Evolutionary conservation across 2,113 vertebrate species (phyloP), one percentile per base, ranked within the genome.

Genomic region (Megaceryle maxima): DNA sequence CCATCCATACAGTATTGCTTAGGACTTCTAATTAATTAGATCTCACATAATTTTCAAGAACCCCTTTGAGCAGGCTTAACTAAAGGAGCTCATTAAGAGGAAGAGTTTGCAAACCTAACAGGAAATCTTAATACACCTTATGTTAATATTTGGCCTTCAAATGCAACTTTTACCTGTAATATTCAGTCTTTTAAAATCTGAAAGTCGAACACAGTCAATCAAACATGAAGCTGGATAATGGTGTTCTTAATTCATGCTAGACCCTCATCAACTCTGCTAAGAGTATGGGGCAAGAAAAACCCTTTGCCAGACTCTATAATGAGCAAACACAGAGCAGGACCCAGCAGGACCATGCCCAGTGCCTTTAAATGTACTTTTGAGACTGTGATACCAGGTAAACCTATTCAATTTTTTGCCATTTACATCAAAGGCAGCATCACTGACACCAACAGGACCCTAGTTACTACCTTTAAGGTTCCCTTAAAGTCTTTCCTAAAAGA

Each of bases 11-110:
- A 81, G 64, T 81, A 88, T 64, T 55, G 16, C 35, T 41, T 74
- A 53, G 19, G 53, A 77, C 82, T 95, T 80, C 56, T 87, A 93
- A 92, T 85, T 84, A 83, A 57, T 92, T 86, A 60, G 35, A 28
- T 19, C 48, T 70, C 26, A 44, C 29, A 43, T 17, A 83, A 16
- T 90, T 76, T 87, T 67, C 55, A 92, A 94, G 77, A 87, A 77
- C 87, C 3, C 44, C 66, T 84, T 93, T 92, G 73, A 96, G 77
- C 21, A 87, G 39, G 24, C 31, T 92, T 82, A 87, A 83, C 68
- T 83, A 48, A 88, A 93, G 81, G 44, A 88, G 41, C 7, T 94
- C 31, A 60, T 90, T 90, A 88, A 77, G 28, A 77, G 31, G 57
- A 64, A 87, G 31, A 90, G 28, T 56, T 86, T 84, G 60, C 50